Evolutionary conservation across 2,797 vertebrate species (phyloP).

Genomic region (Chromis chromis): DNA sequence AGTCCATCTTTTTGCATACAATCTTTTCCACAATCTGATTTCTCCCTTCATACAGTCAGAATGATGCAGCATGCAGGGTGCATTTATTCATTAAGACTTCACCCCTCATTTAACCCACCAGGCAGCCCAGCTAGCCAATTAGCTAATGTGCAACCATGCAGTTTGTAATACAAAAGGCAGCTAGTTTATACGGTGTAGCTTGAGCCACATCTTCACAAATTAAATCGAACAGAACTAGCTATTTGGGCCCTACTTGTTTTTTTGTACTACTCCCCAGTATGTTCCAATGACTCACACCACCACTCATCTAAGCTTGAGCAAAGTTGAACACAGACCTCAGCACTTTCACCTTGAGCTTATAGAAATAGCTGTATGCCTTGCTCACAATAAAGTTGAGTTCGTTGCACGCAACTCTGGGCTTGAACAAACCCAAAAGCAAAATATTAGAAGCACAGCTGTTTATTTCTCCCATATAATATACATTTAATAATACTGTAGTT

Average conservation of each 20-base stretch:
- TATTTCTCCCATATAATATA: too few relatives aligned
- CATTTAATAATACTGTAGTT: neutral
- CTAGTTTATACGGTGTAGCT: neutral
- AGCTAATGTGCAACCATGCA: constrained; percentile 45
- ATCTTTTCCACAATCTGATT: constrained; percentile 7
- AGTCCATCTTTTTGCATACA: neutral
- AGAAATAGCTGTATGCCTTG: neutral
- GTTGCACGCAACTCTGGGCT: neutral
- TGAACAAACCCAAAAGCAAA: neutral
- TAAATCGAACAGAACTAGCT: constrained; percentile 4
- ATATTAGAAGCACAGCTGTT: neutral
- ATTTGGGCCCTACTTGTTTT: neutral
- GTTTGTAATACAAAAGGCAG: constrained; percentile 17
- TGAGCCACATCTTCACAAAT: constrained; percentile 18
- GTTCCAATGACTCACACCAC: constrained; percentile 8
- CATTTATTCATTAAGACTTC: constrained; percentile 39
- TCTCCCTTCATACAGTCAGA: constrained; percentile 11
- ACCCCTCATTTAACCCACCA: constrained; percentile 34
- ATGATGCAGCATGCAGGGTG: constrained; percentile 18
- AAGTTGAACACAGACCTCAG: neutral
- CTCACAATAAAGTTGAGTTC: neutral
- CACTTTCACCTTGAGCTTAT: constrained; percentile 8
- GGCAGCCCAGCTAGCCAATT: constrained; percentile 33
- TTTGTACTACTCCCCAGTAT: constrained; percentile 4
- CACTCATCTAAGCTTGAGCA: constrained; percentile 4